Percentiles rank a stretch among this genome's conserved stretches.
These are phyloP conservation scores for Biston betularia DNA, from an alignment of 2,888 invertebrate genomes.

Conservation along the genomic window DNA sequence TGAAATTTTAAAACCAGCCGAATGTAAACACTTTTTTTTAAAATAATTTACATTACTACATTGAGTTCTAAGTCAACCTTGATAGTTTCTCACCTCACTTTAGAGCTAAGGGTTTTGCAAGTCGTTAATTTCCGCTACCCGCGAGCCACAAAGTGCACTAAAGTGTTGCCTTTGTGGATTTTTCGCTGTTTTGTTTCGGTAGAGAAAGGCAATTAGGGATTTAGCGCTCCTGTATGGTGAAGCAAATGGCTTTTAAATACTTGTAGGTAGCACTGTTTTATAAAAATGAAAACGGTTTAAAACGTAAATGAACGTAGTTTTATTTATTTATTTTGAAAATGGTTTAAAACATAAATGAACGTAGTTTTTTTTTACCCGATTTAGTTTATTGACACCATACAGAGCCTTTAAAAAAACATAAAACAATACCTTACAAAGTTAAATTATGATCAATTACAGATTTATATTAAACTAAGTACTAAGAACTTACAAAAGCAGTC, in stretches of 20 bases:
- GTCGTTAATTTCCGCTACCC: slow-evolving; percentile 31
- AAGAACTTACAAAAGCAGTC: no score
- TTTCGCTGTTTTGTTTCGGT: slow-evolving; percentile 25
- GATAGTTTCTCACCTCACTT: slow-evolving; percentile 13
- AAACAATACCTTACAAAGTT: no score
- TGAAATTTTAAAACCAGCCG: no score
- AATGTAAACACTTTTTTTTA: no score
- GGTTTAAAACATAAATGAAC: not conserved
- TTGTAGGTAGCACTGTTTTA: not conserved
- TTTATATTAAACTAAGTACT: no score
- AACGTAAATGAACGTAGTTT: not conserved
- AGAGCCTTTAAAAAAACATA: no score
- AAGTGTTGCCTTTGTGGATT: slow-evolving; percentile 31
- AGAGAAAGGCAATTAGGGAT: slow-evolving; percentile 27
- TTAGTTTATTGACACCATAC: no score
- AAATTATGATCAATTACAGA: no score
- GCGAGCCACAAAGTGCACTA: slow-evolving; percentile 25
- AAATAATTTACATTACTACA: not conserved
- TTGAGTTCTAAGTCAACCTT: slow-evolving; percentile 4
- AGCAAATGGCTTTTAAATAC: slow-evolving; percentile 9
- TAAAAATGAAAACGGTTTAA: not conserved
- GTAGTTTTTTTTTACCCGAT: not conserved
- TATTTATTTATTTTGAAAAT: not conserved
- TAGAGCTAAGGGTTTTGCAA: slow-evolving; percentile 17
- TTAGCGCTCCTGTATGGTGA: slow-evolving; percentile 1